A percentile compares a stretch with the other conserved stretches of the same genome.
These are phyloP conservation scores for Drosophila suboccidentalis DNA, from an alignment of 2,888 invertebrate species.

Conservation along the genomic window DNA sequence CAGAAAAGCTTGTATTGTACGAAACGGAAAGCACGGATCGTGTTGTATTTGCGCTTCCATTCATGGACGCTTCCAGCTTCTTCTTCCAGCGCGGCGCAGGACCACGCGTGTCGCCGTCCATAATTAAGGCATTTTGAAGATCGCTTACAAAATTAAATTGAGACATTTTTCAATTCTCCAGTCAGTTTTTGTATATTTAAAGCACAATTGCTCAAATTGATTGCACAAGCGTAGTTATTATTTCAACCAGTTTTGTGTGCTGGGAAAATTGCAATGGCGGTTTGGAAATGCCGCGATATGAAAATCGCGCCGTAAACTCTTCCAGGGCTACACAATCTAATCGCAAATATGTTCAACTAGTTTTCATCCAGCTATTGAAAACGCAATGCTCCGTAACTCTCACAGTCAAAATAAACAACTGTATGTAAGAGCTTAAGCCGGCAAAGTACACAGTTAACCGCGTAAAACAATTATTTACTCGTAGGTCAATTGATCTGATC, in stretches of 20 bases:
- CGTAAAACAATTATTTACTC: not conserved
- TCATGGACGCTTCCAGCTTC: conserved; percentile 87
- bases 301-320: conserved; percentile 50
- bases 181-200: conserved; percentile 13
- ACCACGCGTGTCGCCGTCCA: conserved; percentile 93
- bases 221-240: conserved; percentile 29
- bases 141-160: conserved; percentile 93
- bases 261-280: conserved; percentile 60
- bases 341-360: not conserved
- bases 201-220: conserved; percentile 3
- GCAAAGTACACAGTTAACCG: not conserved
- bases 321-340: conserved; percentile 37
- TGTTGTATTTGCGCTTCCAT: conserved; percentile 89
- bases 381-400: no score
- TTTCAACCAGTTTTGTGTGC: not conserved
- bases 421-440: no score
- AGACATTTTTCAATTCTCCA: conserved; percentile 87
- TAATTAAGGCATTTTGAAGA: conserved; percentile 90
- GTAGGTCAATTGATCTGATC: not conserved
- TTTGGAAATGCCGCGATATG: conserved; percentile 45
- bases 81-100: conserved; percentile 93
- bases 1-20: conserved; percentile 87
- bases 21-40: conserved; percentile 87
- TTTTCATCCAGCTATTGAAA: not conserved
- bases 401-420: not conserved